Conservation (phyloP, 1,140 invertebrate genomes). For the Cydia fagiglandana region DNA sequence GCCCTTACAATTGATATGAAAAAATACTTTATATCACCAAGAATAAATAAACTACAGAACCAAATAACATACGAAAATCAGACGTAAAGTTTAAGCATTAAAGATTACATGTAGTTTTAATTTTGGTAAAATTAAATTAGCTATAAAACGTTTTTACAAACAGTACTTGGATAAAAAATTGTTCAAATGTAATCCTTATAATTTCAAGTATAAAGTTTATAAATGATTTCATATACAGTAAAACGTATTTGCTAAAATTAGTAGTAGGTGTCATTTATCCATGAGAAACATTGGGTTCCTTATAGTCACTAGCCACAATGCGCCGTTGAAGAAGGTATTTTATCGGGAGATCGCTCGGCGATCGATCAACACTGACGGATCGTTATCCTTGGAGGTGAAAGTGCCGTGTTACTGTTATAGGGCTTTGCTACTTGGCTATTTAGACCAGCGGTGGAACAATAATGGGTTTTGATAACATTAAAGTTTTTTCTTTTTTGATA, state of each 20-base stretch:
- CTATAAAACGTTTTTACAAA: neutral
- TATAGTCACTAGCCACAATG: constrained; percentile 13
- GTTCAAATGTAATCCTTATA: neutral
- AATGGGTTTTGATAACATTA: too few species aligned
- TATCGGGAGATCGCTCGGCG: constrained; percentile 41
- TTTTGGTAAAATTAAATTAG: neutral
- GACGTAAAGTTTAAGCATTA: neutral
- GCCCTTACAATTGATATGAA: constrained; percentile 40
- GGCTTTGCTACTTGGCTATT: constrained; percentile 30
- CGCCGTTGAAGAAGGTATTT: constrained; percentile 34
- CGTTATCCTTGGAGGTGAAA: constrained; percentile 50
- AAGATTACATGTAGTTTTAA: neutral
- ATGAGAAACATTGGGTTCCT: constrained; percentile 19
- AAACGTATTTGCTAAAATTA: neutral
- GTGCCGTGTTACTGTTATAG: constrained; percentile 37
- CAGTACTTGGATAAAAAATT: neutral
- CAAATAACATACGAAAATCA: neutral
- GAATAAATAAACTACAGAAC: neutral
- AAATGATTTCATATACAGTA: constrained; percentile 20
- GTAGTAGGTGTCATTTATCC: constrained; percentile 29
- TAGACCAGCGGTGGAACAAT: too few species aligned
- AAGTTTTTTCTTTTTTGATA: too few species aligned
- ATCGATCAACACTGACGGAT: constrained; percentile 57
- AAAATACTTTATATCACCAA: constrained; percentile 33
- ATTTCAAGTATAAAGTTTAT: constrained; percentile 41